A percentile compares a stretch with the other conserved stretches of the same genome.
Conservation (phyloP, 1,140 invertebrate genomes). For the Zaprionus taronus region DNA sequence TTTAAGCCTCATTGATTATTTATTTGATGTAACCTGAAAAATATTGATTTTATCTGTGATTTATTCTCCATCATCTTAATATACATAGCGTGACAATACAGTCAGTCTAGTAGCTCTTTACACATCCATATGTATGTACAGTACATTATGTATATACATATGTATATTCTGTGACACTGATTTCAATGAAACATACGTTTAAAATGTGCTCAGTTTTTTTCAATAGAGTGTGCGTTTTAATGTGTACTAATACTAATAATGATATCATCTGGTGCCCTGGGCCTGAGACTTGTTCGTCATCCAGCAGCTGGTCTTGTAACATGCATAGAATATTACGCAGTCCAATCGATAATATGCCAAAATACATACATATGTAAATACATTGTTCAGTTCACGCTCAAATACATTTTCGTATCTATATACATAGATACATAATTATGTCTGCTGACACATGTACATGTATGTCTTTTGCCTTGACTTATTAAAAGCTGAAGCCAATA, state of each 20-base stretch:
- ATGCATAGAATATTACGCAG: neutral
- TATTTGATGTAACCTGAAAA: neutral
- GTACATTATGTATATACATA: no score
- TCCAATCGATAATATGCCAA: neutral
- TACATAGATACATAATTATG: neutral
- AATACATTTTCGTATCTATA: neutral
- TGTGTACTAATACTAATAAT: conserved; percentile 4
- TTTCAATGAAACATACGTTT: neutral
- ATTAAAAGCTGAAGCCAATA: neutral
- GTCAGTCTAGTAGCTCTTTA: no score
- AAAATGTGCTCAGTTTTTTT: neutral
- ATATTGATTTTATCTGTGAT: neutral
- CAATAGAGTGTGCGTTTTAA: neutral
- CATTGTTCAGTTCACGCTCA: neutral
- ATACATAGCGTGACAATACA: neutral
- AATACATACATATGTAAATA: conserved; percentile 6
- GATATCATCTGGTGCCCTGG: conserved; percentile 26
- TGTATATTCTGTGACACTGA: neutral
- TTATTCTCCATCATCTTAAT: neutral
- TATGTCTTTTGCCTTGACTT: neutral
- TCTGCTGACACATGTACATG: neutral
- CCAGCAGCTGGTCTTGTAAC: conserved; percentile 6
- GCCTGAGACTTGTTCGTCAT: neutral
- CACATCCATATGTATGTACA: no score
- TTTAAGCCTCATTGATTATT: neutral